A percentile compares a stretch with the other conserved stretches of the same genome.
These are phyloP conservation scores for Drosophila algonquin DNA, from an alignment of 2,888 invertebrate species.

Conservation along the genomic window DNA sequence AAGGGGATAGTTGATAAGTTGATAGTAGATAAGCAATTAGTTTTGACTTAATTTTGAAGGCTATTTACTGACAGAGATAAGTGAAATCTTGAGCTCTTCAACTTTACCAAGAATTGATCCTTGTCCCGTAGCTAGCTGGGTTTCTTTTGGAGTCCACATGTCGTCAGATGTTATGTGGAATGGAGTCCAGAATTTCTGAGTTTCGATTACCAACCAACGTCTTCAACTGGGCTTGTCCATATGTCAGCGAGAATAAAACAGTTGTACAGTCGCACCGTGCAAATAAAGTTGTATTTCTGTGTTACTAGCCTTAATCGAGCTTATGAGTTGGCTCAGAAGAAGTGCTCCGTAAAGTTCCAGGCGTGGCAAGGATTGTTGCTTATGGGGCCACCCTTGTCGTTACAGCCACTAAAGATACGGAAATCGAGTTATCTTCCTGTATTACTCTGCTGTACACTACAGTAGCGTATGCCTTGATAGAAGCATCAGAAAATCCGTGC, in stretches of 20 bases:
- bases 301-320: no score
- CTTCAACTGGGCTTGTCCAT: slow-evolving; percentile 2
- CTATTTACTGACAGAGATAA: neutral
- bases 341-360: no score
- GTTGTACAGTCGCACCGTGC: slow-evolving; percentile 11
- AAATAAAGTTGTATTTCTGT: neutral
- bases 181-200: slow-evolving; percentile 2
- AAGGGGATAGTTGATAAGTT: no score
- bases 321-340: no score
- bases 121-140: slow-evolving; percentile 5
- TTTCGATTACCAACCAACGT: slow-evolving; percentile 12
- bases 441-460: neutral
- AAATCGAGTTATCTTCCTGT: neutral
- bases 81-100: neutral
- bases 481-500: slow-evolving; percentile 12
- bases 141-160: slow-evolving; percentile 1
- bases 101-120: neutral
- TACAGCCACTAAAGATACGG: no score
- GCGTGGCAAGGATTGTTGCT: no score
- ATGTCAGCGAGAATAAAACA: slow-evolving; percentile 4
- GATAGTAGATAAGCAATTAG: no score
- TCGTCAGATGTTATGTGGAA: neutral
- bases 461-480: slow-evolving; percentile 13
- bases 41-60: neutral
- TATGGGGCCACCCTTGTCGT: no score